Conservation (phyloP, 2,113 vertebrate genomes). For the Dicentrarchus labrax region DNA sequence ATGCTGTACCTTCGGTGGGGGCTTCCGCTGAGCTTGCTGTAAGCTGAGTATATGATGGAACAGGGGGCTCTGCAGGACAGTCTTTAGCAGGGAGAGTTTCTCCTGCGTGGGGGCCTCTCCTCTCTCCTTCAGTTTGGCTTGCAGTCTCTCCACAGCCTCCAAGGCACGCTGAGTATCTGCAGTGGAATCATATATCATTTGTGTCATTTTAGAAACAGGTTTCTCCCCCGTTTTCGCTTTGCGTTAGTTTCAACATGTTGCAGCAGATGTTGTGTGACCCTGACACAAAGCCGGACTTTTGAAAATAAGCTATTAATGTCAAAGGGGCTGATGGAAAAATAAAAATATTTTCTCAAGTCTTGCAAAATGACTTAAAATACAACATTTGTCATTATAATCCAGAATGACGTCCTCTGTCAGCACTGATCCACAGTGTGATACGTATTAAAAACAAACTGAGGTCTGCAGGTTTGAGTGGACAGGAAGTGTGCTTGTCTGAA, state of each 20-base stretch:
- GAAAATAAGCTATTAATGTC: constrained; percentile 25
- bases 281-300: constrained; percentile 17
- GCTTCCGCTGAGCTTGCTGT: constrained; percentile 87
- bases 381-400: neutral
- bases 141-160: constrained; percentile 93
- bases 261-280: constrained; percentile 14
- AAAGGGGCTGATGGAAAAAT: neutral
- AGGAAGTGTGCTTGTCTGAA: neutral
- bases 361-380: neutral
- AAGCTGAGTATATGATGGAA: constrained; percentile 94
- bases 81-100: constrained; percentile 91
- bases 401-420: neutral
- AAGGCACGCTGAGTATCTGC: constrained; percentile 91
- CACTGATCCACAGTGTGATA: neutral
- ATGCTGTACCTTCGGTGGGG: constrained; percentile 85
- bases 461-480: neutral
- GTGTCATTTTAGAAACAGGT: constrained; percentile 38
- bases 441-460: neutral
- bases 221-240: constrained; percentile 17
- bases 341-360: neutral
- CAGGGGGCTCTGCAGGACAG: constrained; percentile 94
- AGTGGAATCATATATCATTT: constrained; percentile 39
- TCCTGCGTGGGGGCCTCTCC: constrained; percentile 91
- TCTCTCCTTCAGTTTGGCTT: constrained; percentile 90
- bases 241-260: constrained; percentile 10